Percentiles rank a stretch among this genome's conserved stretches.
phyloP scores from a whole-genome alignment of 2,797 vertebrate species.

The Enteromius viviparus region DNA sequence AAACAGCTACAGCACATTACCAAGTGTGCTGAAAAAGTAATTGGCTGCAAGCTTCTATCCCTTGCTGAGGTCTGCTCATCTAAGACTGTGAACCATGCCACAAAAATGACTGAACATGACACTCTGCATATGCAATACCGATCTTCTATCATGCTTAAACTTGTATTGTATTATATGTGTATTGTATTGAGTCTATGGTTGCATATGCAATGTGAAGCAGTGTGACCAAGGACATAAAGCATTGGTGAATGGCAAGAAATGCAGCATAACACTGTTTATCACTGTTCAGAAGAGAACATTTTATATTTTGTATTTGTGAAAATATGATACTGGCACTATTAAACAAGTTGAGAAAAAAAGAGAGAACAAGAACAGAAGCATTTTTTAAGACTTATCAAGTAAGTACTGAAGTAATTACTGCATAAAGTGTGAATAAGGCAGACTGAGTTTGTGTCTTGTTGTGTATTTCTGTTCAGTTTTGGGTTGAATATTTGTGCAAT shows the following conservation, averaged over 20 bases:
- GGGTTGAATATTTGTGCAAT: not conserved
- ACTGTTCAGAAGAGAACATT: not conserved
- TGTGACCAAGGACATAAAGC: not conserved
- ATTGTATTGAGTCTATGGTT: not conserved
- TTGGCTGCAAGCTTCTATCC: conserved; percentile 1
- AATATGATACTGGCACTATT: not conserved
- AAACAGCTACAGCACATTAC: conserved; percentile 16
- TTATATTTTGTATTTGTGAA: not conserved
- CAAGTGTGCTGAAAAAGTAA: conserved; percentile 18
- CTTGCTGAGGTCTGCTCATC: not conserved
- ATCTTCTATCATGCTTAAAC: not conserved
- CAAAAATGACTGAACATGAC: not conserved
- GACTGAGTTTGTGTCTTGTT: not conserved
- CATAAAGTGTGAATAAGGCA: not conserved
- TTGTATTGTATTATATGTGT: not conserved
- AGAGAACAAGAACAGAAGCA: not conserved
- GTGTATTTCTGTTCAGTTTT: conserved; percentile 16
- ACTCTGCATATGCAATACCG: not conserved
- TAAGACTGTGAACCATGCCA: not conserved
- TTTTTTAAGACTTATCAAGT: not conserved
- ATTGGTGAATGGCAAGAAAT: not conserved
- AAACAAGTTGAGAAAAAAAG: not conserved
- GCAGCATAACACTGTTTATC: not conserved
- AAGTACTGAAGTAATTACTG: conserved; percentile 14
- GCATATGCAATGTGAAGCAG: not conserved